Evolutionary conservation across 1,140 invertebrate genomes (phyloP).

Genomic region (Ectropis grisescens): DNA sequence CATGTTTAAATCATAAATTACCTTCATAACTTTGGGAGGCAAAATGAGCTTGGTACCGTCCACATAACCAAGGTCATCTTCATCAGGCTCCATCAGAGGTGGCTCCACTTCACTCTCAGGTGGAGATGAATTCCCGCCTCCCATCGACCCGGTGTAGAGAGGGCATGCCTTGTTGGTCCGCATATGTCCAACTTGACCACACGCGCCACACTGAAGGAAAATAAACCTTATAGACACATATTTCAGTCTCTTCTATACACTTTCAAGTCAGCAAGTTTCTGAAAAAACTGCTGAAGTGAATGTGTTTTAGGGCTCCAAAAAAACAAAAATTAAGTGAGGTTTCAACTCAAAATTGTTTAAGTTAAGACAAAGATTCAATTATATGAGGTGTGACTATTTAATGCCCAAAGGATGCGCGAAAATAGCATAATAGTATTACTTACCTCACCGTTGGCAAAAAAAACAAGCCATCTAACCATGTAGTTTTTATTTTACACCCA

Average conservation of each 20-base stretch:
- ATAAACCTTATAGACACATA: not conserved
- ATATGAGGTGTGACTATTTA: too few relatives aligned
- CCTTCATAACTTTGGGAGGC: too few relatives aligned
- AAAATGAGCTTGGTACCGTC: conserved; percentile 92
- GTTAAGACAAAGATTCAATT: too few relatives aligned
- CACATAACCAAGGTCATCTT: conserved; percentile 91
- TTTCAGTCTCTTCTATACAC: not conserved
- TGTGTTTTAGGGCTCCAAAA: too few relatives aligned
- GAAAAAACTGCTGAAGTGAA: not conserved
- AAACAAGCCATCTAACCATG: too few relatives aligned
- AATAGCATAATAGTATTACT: too few relatives aligned
- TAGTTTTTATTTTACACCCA: too few relatives aligned
- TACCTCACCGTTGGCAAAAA: too few relatives aligned
- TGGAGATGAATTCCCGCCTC: conserved; percentile 80
- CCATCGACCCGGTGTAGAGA: conserved; percentile 83
- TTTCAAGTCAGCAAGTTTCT: not conserved
- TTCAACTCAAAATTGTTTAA: too few relatives aligned
- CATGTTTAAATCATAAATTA: too few relatives aligned
- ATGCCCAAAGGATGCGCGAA: too few relatives aligned
- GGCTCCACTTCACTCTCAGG: conserved; percentile 74
- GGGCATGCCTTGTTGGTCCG: conserved; percentile 98
- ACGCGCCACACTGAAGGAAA: conserved; percentile 86
- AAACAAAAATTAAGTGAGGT: too few relatives aligned
- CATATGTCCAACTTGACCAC: conserved; percentile 89
- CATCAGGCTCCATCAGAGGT: conserved; percentile 77